Conservation (phyloP, 2,113 vertebrate species). For the Naja naja region DNA sequence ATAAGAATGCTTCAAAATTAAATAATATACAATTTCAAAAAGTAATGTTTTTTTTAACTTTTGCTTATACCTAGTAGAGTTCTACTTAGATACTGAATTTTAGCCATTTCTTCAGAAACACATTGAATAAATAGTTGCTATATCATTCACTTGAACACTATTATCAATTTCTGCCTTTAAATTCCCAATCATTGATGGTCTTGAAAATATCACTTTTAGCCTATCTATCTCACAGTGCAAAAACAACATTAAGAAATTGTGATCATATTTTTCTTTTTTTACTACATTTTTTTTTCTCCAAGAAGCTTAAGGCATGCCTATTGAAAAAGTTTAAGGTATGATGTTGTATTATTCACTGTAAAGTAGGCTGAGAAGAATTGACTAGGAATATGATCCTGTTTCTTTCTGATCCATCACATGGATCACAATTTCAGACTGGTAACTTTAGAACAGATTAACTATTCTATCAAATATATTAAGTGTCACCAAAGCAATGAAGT, state of each 20-base stretch:
- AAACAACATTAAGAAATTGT: background rate
- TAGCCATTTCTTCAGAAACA: background rate
- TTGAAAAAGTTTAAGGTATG: background rate
- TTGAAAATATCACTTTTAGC: background rate
- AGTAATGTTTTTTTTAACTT: background rate
- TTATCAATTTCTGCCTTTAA: background rate
- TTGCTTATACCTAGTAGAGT: background rate
- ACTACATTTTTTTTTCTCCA: background rate
- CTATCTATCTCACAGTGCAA: background rate
- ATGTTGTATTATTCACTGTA: background rate
- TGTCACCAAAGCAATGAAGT: background rate
- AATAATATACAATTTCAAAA: constrained; percentile 9
- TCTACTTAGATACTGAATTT: background rate
- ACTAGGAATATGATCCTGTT: background rate
- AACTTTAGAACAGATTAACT: background rate
- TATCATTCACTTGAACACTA: background rate
- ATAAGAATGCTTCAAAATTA: constrained; percentile 31
- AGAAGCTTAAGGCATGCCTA: background rate
- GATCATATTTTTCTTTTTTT: background rate
- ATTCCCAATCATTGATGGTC: background rate
- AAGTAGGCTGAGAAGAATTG: background rate
- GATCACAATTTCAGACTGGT: background rate
- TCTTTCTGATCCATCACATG: background rate
- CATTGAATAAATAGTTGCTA: background rate
- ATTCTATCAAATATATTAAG: background rate